Conservation (phyloP, 2,888 invertebrate species). For the Chaetogeoica ovagalla region DNA sequence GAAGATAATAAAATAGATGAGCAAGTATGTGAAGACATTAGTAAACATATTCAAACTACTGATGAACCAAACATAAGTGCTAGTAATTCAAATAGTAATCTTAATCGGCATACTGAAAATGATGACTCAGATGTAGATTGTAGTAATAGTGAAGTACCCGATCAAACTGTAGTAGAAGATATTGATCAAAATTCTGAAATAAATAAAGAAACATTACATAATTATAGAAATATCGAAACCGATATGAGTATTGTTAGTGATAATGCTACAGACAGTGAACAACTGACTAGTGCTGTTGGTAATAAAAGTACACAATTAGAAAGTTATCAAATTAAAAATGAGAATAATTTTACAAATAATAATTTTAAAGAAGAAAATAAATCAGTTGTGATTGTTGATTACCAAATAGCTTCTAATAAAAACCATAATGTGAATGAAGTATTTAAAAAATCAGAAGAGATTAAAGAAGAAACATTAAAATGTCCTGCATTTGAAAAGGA, state of each 20-base stretch:
- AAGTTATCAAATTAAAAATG: slow-evolving; percentile 1
- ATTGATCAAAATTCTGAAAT: slow-evolving; percentile 21
- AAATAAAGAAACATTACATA: slow-evolving; percentile 28
- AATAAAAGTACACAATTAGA: slow-evolving; percentile 14
- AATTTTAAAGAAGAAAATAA: not conserved
- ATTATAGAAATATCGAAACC: slow-evolving; percentile 29
- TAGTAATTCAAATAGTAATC: not conserved
- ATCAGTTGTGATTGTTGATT: not conserved
- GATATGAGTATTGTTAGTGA: not conserved
- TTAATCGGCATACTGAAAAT: not conserved
- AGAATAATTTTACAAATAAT: not conserved
- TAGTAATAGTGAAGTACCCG: slow-evolving; percentile 7
- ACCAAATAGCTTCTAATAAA: not conserved
- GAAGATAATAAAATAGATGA: not conserved
- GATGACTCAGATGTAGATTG: not conserved
- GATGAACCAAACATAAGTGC: not conserved
- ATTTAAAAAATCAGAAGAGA: not conserved
- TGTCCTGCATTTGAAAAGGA: not conserved
- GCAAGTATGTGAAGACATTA: not conserved
- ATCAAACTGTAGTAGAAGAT: slow-evolving; percentile 6
- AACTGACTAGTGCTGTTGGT: not conserved
- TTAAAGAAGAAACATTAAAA: not conserved
- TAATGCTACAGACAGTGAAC: not conserved
- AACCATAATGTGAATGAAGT: slow-evolving; percentile 30
- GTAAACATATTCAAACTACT: not conserved